These are phyloP conservation scores for Erythrolamprus reginae DNA, from an alignment of 2,113 vertebrate species.

Conservation along the genomic window DNA sequence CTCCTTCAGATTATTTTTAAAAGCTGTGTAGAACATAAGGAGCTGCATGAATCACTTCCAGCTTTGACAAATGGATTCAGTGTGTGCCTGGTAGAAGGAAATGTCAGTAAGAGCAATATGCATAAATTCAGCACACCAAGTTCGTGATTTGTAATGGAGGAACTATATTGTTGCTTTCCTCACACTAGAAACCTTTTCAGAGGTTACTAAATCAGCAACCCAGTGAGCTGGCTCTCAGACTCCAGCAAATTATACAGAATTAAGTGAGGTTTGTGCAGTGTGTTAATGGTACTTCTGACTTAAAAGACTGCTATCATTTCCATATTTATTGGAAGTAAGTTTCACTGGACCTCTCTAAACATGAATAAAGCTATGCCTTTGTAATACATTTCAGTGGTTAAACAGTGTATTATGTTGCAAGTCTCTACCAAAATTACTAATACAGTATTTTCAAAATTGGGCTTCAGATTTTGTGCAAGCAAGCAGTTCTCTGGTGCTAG, in stretches of 20 bases:
- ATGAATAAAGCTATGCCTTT: neutral
- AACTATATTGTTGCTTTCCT: neutral
- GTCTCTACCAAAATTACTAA: neutral
- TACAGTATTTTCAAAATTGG: neutral
- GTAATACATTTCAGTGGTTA: neutral
- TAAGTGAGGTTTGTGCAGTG: neutral
- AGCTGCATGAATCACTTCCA: neutral
- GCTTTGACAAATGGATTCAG: neutral
- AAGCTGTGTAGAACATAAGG: neutral
- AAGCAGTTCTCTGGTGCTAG: neutral
- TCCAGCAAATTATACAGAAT: neutral
- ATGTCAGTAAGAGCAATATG: neutral
- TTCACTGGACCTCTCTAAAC: neutral
- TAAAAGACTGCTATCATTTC: neutral
- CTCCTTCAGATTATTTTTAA: neutral
- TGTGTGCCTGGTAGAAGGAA: neutral
- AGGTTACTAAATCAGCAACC: constrained; percentile 16
- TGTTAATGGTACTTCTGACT: neutral
- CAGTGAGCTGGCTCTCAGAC: constrained; percentile 27
- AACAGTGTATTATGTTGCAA: neutral
- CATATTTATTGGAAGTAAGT: neutral
- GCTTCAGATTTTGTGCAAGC: neutral
- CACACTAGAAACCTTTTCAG: constrained; percentile 13
- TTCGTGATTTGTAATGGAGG: neutral
- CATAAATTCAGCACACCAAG: neutral